Base-by-base conservation (phyloP, 1,140 invertebrate species). In the Argopecten irradians region DNA sequence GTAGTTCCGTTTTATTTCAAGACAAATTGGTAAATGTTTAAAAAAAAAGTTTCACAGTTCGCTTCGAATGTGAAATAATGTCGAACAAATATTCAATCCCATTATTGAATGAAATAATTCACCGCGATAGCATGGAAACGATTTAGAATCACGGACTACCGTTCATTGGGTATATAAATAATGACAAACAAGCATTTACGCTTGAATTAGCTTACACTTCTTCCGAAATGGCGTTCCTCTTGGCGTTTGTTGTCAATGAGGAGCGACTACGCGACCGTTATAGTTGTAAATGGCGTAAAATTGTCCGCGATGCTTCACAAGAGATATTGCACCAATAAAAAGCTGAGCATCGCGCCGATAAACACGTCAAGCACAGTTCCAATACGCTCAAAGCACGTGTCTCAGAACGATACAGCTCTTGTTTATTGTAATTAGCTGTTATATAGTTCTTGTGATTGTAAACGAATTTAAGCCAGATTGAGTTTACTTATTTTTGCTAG, bases 271-370 rank as follows among this genome's bases (percentile, higher is more conserved):
- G 55, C n/a, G 55, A 71, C 22, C 55, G 55, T 71, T 71, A 71
- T n/a, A 71, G 22, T 71, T 71, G 55, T n/a, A 71, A 71, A 71
- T 71, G 55, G 55, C 55, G 55, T 71, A 71, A 71, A 71, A 71
- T 28, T 71, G 55, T 71, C 55, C 55, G 28, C 55, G 22, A n/a
- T 28, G n/a, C 55, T n/a, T n/a, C 11, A 5, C 11, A 5, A 11
- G 55, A 71, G 55, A 71, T n/a, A 71, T 71, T 46, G n/a, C n/a
- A 0, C 22, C 55, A 28, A 28, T 28, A 71, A 71, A 3, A 11
- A n/a, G 55, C 55, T 5, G 55, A 71, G 28, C 55, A n/a, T 7
- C 55, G 55, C 22, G 22, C 55, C 55, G 0, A 71, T 71, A 71
- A 71, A 71, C 55, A 71, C n/a, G 55, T 71, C 55, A 28, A n/a